Evolutionary conservation across 2,113 vertebrate species (phyloP).

Genomic region (Chaetops frenatus): DNA sequence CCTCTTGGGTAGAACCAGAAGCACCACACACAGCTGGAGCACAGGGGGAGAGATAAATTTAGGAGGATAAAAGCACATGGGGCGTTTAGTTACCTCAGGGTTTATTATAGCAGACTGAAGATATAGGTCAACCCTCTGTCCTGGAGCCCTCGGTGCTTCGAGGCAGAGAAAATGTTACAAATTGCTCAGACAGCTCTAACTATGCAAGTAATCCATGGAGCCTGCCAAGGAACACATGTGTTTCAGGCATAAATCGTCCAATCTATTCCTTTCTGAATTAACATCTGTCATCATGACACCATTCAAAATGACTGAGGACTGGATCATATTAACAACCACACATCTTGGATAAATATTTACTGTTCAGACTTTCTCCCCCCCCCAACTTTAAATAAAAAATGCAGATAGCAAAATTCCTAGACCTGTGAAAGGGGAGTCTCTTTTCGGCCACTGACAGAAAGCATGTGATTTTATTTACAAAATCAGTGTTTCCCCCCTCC

Average conservation of each 20-base stretch:
- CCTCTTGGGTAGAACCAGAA: background rate
- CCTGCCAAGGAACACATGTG: conserved; percentile 60
- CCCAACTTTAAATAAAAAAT: background rate
- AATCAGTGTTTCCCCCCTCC: background rate
- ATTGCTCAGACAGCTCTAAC: conserved; percentile 35
- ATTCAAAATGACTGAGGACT: conserved; percentile 55
- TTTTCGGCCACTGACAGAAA: background rate
- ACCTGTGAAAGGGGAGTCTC: background rate
- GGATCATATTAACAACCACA: conserved; percentile 53
- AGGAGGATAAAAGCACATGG: background rate
- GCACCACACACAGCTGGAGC: background rate
- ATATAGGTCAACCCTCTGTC: conserved; percentile 12
- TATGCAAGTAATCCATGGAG: conserved; percentile 31
- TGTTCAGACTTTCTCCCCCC: background rate
- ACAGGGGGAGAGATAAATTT: background rate
- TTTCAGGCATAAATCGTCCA: conserved; percentile 55
- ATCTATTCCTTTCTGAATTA: conserved; percentile 66
- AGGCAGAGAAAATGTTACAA: conserved; percentile 30
- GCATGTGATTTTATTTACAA: conserved; percentile 8
- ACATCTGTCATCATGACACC: conserved; percentile 63
- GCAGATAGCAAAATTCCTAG: conserved; percentile 5
- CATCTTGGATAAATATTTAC: conserved; percentile 65
- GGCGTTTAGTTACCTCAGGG: background rate
- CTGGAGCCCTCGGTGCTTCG: background rate
- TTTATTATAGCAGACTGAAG: conserved; percentile 2